These are phyloP conservation scores for Diaphora mendica DNA, from an alignment of 2,888 invertebrate genomes.

Conservation along the genomic window DNA sequence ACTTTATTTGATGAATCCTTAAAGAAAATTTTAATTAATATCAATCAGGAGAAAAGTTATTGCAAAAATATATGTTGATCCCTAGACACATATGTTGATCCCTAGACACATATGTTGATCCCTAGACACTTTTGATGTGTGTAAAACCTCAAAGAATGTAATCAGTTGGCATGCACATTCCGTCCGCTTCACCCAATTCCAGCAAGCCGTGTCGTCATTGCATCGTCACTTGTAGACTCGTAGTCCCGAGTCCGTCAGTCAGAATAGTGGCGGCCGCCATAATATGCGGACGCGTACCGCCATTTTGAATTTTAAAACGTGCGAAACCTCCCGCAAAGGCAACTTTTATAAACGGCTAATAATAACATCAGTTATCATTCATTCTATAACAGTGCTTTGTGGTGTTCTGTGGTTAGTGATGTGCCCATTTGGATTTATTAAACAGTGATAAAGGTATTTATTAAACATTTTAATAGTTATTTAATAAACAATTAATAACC, in stretches of 20 bases:
- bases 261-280: conserved; percentile 43
- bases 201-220: conserved; percentile 39
- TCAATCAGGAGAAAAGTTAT: too few relatives aligned
- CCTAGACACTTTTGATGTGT: too few relatives aligned
- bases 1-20: too few relatives aligned
- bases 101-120: too few relatives aligned
- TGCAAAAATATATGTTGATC: too few relatives aligned
- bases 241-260: conserved; percentile 31
- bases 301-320: conserved; percentile 29
- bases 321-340: conserved; percentile 66
- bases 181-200: conserved; percentile 51
- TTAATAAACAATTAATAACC: conserved; percentile 19
- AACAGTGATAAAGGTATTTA: conserved; percentile 36
- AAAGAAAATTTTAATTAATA: too few relatives aligned
- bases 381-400: conserved; percentile 42
- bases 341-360: conserved; percentile 59
- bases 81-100: too few relatives aligned
- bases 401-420: conserved; percentile 47
- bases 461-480: conserved; percentile 10
- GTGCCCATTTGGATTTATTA: conserved; percentile 42
- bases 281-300: conserved; percentile 48
- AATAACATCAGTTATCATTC: conserved; percentile 62
- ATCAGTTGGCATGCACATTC: conserved; percentile 39
- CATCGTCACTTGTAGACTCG: conserved; percentile 11
- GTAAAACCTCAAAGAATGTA: conserved; percentile 21